Evolutionary conservation across 2,113 vertebrate species (phyloP), one percentile per base, ranked within the genome.

Genomic region (Gavia stellata): DNA sequence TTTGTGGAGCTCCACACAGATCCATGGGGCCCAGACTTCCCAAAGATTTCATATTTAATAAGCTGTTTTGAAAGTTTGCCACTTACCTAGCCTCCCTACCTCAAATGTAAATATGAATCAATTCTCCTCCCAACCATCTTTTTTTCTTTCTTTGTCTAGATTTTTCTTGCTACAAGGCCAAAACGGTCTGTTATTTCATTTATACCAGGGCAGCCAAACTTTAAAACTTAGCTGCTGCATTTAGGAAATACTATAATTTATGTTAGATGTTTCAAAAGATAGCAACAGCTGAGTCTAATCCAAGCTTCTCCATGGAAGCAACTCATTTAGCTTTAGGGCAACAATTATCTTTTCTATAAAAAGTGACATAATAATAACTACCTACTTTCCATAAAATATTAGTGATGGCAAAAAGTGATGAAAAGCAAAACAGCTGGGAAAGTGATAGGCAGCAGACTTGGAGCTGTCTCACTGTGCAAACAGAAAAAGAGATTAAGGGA

Each of bases 61-160:
- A 53, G 11, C 6, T 25, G 9, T 21, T 67, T 38, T 26, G 21
- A 25, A 67, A 52, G 8, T 67, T 73, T 52, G 19, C 21, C 6
- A 3, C 50, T 58, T 66, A 36, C 38, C 9, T 6, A 21, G 28
- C 3, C 24, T 23, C 14, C 14, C 31, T 45, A 12, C 14, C 29
- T 52, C 17, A 44, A 17, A 11, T 23, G 21, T 14, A 86, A 81
- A 70, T 9, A 14, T 1, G 14, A 88, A 66, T 17, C 15, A 7
- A 3, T 81, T 52, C 33, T 63, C 15, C 24, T 63, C 49, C 19
- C 33, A 25, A 7, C 0, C 0, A 45, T 2, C 3, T 19, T 61
- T 36, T 70, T 45, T 67, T 33, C 8, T 67, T 40, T 34, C 28
- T 36, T n/a, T 31, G 7, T 14, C 33, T 28, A 3, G 1, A 16